A percentile compares a stretch with the other conserved stretches of the same genome.
Conservation (phyloP, 2,113 vertebrate genomes). For the Aythya baeri region DNA sequence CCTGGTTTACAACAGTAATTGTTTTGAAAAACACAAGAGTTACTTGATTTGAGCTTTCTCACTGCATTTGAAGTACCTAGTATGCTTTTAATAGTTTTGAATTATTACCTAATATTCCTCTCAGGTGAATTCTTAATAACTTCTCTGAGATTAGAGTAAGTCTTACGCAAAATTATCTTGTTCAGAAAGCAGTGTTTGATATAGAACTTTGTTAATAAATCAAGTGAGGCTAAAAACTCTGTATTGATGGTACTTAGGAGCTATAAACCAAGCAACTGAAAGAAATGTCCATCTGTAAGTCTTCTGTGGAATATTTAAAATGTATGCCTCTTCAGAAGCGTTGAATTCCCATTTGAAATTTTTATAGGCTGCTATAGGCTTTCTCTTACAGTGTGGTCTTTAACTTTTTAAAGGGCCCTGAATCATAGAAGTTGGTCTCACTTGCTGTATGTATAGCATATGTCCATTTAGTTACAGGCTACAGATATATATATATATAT, state of each 20-base stretch:
- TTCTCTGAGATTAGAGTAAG: neutral
- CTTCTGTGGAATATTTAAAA: neutral
- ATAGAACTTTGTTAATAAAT: neutral
- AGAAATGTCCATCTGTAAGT: neutral
- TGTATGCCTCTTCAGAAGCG: neutral
- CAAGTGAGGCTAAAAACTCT: neutral
- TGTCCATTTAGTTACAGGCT: neutral
- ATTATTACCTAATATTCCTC: neutral
- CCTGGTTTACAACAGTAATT: neutral
- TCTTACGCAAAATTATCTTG: neutral
- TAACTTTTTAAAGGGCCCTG: neutral
- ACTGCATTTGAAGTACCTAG: neutral
- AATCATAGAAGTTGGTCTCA: neutral
- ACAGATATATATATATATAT: neutral
- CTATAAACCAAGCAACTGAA: neutral
- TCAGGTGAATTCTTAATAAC: neutral
- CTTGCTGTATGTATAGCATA: neutral
- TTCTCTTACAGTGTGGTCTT: neutral
- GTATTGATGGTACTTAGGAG: neutral
- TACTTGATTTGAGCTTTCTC: neutral
- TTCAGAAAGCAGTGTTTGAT: neutral
- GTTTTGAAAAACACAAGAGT: neutral
- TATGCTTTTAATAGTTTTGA: neutral
- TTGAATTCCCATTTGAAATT: neutral
- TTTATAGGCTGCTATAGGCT: neutral